Evolutionary conservation across 2,888 invertebrate species (phyloP).

Genomic region (Empis livida): DNA sequence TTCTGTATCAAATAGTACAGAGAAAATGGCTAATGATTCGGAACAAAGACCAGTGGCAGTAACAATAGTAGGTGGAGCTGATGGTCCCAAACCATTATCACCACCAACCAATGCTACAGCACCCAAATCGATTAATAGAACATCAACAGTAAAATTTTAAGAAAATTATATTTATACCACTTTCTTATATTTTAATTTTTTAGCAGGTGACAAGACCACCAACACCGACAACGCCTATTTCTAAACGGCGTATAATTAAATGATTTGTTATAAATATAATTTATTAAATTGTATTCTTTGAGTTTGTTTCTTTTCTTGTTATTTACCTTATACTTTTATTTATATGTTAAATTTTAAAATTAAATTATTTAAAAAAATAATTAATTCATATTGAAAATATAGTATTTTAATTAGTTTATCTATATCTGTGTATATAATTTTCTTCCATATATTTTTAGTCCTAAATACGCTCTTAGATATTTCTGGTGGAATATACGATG

Average conservation of each 20-base stretch:
- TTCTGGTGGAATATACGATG: too few species aligned
- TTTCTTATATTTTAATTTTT: background rate
- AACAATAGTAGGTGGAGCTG: conserved; percentile 29
- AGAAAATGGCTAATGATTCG: conserved; percentile 24
- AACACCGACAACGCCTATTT: conserved; percentile 29
- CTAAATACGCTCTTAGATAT: too few species aligned
- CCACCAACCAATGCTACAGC: conserved; percentile 28
- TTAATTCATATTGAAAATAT: too few species aligned
- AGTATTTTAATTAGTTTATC: too few species aligned
- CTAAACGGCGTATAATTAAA: conserved; percentile 21
- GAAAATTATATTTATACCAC: background rate
- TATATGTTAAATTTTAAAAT: too few species aligned
- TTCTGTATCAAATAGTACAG: conserved; percentile 46
- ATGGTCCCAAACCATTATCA: conserved; percentile 30
- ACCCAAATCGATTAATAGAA: conserved; percentile 28
- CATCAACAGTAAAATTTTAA: conserved; percentile 18
- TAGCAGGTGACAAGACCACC: conserved; percentile 30
- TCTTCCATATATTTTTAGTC: too few species aligned
- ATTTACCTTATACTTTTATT: too few species aligned
- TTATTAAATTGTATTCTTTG: too few species aligned
- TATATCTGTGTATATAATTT: too few species aligned
- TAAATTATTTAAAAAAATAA: too few species aligned
- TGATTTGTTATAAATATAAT: conserved; percentile 6
- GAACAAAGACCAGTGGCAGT: conserved; percentile 42
- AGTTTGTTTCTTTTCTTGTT: too few species aligned